A percentile compares a stretch with the other conserved stretches of the same genome.
phyloP scores from a whole-genome alignment of 1,140 invertebrate genomes.

The Archivesica marissinica region DNA sequence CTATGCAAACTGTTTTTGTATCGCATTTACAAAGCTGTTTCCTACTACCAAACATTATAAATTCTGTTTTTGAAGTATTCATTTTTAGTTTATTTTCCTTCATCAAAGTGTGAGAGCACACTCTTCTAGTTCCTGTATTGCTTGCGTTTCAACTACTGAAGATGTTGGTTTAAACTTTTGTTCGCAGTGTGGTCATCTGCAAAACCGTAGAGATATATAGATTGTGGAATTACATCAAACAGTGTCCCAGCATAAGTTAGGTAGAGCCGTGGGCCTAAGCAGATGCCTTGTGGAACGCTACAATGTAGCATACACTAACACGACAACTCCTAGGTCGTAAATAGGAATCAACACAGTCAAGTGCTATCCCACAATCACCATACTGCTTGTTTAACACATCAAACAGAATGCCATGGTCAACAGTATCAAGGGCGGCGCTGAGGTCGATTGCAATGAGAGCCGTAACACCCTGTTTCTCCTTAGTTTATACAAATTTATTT shows the following conservation, averaged over 20 bases:
- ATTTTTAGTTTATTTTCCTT: no score
- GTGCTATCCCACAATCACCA: neutral
- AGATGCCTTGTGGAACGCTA: slow-evolving; percentile 34
- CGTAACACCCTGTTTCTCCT: slow-evolving; percentile 47
- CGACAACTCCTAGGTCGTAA: slow-evolving; percentile 42
- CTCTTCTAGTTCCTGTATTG: neutral
- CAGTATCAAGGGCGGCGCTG: slow-evolving; percentile 29
- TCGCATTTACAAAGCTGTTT: no score
- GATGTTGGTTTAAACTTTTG: neutral
- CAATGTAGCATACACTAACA: neutral
- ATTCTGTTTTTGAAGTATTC: no score
- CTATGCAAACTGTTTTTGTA: no score
- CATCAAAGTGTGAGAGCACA: no score
- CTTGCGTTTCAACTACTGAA: neutral
- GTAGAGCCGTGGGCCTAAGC: slow-evolving; percentile 39
- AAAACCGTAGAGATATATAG: slow-evolving; percentile 47
- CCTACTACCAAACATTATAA: no score
- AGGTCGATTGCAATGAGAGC: slow-evolving; percentile 31
- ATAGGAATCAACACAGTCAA: slow-evolving; percentile 30
- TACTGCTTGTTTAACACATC: slow-evolving; percentile 25
- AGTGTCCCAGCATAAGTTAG: slow-evolving; percentile 54
- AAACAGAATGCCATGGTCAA: slow-evolving; percentile 10
- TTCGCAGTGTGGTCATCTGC: slow-evolving; percentile 21
- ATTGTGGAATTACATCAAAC: slow-evolving; percentile 53
- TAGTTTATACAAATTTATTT: neutral